phyloP scores from a whole-genome alignment of 1,140 invertebrate genomes.

The Cyclina sinensis region DNA sequence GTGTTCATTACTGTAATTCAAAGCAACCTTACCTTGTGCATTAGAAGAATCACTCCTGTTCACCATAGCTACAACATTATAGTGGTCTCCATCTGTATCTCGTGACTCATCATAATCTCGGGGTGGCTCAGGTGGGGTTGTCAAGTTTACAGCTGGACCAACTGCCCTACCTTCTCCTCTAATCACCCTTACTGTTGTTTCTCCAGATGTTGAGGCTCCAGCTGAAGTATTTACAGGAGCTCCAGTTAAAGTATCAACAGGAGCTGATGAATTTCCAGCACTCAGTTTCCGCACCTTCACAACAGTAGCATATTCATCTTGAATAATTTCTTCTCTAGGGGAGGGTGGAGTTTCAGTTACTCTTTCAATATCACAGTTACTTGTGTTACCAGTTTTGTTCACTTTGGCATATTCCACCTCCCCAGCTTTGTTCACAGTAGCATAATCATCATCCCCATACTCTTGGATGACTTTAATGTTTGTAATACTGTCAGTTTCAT shows the following conservation, averaged over 20 bases:
- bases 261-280: slow-evolving; percentile 8
- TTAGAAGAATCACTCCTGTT: neutral
- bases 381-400: slow-evolving; percentile 34
- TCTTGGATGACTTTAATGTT: neutral
- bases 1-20: no score
- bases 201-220: neutral
- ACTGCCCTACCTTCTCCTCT: neutral
- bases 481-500: neutral
- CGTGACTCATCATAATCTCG: slow-evolving; percentile 52
- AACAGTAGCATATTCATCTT: slow-evolving; percentile 61
- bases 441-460: slow-evolving; percentile 62
- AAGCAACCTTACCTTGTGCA: neutral
- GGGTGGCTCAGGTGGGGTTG: slow-evolving; percentile 51
- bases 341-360: neutral
- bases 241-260: neutral
- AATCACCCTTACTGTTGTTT: neutral
- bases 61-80: slow-evolving; percentile 23
- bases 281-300: slow-evolving; percentile 46
- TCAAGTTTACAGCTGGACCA: neutral
- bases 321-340: slow-evolving; percentile 46
- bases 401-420: slow-evolving; percentile 63
- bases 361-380: neutral
- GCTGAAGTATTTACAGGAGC: neutral
- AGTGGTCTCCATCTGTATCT: slow-evolving; percentile 35
- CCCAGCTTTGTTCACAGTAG: slow-evolving; percentile 51